Conservation (phyloP, 2,888 invertebrate species). For the Xylophagus ater region DNA sequence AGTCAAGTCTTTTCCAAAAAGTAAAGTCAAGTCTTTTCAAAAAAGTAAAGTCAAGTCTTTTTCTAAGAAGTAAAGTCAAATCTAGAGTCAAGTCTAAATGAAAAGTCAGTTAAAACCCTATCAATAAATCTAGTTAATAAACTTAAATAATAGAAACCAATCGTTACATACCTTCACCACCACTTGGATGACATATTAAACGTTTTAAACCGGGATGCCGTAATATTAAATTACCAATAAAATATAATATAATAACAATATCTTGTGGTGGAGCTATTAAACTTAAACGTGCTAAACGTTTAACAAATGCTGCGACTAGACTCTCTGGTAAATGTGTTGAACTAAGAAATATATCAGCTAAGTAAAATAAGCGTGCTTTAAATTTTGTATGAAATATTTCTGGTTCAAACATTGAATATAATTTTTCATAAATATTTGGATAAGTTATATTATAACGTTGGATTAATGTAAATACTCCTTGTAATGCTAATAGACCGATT, state of each 20-base stretch:
- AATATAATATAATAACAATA: slow-evolving; percentile 61
- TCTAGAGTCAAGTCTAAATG: background rate
- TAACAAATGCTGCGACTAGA: slow-evolving; percentile 86
- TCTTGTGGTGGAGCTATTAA: slow-evolving; percentile 74
- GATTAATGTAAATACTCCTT: slow-evolving; percentile 83
- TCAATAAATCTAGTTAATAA: background rate
- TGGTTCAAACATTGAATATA: slow-evolving; percentile 90
- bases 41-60: no score
- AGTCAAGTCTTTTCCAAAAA: no score
- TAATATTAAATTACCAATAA: slow-evolving; percentile 74
- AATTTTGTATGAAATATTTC: slow-evolving; percentile 85
- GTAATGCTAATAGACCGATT: slow-evolving; percentile 78
- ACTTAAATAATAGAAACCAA: no score
- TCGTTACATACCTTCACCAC: slow-evolving; percentile 34
- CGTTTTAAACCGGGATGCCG: slow-evolving; percentile 75
- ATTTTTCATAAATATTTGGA: slow-evolving; percentile 85
- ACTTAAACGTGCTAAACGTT: slow-evolving; percentile 73
- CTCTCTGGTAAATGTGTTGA: slow-evolving; percentile 88
- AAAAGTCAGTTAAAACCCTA: background rate
- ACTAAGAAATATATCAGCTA: slow-evolving; percentile 81
- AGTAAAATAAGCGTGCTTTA: slow-evolving; percentile 75
- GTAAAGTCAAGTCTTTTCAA: no score
- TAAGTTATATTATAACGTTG: slow-evolving; percentile 88
- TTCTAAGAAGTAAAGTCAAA: no score
- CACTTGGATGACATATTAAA: slow-evolving; percentile 45